These are phyloP conservation scores for Onychostoma macrolepis DNA, from an alignment of 2,113 vertebrate genomes.

Conservation along the genomic window DNA sequence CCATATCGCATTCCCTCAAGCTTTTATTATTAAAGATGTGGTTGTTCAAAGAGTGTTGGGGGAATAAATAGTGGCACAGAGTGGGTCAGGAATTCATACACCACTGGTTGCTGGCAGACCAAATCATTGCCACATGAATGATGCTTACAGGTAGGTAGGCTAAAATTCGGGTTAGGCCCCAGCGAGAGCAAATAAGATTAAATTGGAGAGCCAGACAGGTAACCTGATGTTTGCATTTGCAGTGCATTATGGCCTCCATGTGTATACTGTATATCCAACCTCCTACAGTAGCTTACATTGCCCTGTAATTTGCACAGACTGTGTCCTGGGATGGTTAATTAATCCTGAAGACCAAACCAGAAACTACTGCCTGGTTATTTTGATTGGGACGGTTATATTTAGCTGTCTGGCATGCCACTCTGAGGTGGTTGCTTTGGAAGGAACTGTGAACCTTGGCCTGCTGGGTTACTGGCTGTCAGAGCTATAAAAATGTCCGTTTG, in stretches of 20 bases:
- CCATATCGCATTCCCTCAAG: conserved; percentile 59
- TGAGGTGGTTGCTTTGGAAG: conserved; percentile 70
- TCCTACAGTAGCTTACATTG: conserved; percentile 53
- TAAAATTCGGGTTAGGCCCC: conserved; percentile 34
- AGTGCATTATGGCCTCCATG: conserved; percentile 57
- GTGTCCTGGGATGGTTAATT: conserved; percentile 71
- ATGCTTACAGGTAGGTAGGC: conserved; percentile 30
- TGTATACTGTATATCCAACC: conserved; percentile 59
- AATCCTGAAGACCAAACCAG: conserved; percentile 65
- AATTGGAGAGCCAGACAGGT: conserved; percentile 48
- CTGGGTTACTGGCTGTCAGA: conserved; percentile 68
- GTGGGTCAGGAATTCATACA: conserved; percentile 65
- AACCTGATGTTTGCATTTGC: conserved; percentile 42
- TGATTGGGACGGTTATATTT: conserved; percentile 69
- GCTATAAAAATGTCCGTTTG: conserved; percentile 76
- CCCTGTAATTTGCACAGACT: conserved; percentile 73
- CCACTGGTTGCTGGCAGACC: conserved; percentile 63
- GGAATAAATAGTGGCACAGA: conserved; percentile 60
- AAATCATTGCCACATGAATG: conserved; percentile 73
- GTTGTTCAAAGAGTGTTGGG: conserved; percentile 67
- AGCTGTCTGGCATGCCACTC: conserved; percentile 70
- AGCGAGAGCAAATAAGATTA: conserved; percentile 36
- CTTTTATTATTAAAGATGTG: conserved; percentile 68
- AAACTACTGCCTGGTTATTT: conserved; percentile 60
- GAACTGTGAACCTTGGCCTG: conserved; percentile 69